phyloP scores from a whole-genome alignment of 2,113 vertebrate genomes.

The Phrynocephalus versicolor region DNA sequence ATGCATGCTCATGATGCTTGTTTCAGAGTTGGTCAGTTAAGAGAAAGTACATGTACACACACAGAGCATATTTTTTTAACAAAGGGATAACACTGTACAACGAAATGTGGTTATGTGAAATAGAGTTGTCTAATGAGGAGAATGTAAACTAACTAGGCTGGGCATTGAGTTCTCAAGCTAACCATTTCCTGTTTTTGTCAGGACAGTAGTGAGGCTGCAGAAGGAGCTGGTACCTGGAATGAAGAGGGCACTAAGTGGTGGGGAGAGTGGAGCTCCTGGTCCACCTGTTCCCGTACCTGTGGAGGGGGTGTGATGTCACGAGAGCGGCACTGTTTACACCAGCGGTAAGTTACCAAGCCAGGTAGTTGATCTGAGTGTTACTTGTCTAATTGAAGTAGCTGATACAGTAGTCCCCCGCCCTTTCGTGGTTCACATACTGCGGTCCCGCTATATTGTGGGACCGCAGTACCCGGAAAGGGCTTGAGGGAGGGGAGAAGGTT shows the following conservation, averaged over 20 bases:
- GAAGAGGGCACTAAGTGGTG: slow-evolving; percentile 91
- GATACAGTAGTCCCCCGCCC: no score
- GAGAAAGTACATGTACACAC: background rate
- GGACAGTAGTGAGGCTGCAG: slow-evolving; percentile 87
- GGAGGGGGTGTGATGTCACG: slow-evolving; percentile 87
- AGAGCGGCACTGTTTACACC: slow-evolving; percentile 87
- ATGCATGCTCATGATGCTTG: background rate
- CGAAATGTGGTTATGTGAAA: background rate
- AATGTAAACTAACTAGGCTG: background rate
- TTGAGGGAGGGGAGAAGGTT: no score
- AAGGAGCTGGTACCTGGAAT: slow-evolving; percentile 71
- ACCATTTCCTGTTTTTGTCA: slow-evolving; percentile 79
- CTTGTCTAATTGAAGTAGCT: background rate
- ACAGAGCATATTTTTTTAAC: background rate
- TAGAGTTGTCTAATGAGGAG: background rate
- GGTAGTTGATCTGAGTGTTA: background rate
- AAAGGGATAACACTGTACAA: background rate
- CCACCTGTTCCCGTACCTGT: slow-evolving; percentile 88
- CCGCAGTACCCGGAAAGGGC: no score
- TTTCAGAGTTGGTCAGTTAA: background rate
- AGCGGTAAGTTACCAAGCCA: slow-evolving; percentile 74
- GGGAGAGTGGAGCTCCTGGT: slow-evolving; percentile 94
- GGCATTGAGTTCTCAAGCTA: slow-evolving; percentile 48
- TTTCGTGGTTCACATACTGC: no score
- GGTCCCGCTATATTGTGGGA: no score